These are phyloP conservation scores for Pogonocichla stellata DNA, from an alignment of 2,113 vertebrate genomes.

Conservation along the genomic window DNA sequence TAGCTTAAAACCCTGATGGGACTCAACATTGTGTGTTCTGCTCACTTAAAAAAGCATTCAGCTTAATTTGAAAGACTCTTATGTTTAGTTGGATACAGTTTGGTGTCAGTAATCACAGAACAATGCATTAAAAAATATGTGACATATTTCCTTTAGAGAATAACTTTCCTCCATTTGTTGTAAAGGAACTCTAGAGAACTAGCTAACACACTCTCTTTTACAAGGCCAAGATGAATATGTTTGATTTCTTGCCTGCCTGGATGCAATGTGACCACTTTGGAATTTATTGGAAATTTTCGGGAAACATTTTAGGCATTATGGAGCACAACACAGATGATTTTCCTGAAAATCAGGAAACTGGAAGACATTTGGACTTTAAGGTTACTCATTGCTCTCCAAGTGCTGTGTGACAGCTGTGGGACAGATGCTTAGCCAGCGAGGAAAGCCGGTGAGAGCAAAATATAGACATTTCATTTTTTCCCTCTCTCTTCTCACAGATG, in stretches of 20 bases:
- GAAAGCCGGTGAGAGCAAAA: not conserved
- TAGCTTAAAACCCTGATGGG: not conserved
- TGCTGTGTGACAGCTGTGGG: not conserved
- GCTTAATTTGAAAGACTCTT: not conserved
- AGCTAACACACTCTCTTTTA: not conserved
- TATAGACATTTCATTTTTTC: not conserved
- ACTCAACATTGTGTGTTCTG: not conserved
- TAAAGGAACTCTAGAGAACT: not conserved
- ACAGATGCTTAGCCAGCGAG: not conserved
- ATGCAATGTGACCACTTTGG: not conserved
- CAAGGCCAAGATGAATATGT: not conserved
- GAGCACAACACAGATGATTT: not conserved
- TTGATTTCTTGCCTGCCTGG: not conserved
- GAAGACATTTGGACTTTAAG: not conserved
- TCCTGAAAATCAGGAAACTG: not conserved
- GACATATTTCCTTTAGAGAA: not conserved
- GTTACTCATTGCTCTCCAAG: not conserved
- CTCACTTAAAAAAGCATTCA: not conserved
- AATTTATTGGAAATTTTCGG: not conserved
- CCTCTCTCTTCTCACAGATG: not conserved
- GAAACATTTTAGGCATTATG: not conserved
- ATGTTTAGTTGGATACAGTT: not conserved
- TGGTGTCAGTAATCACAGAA: not conserved
- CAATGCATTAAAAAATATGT: not conserved
- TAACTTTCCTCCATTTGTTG: not conserved